These are phyloP conservation scores for Mustela nigripes DNA, from an alignment of 2,113 vertebrate genomes.

Conservation along the genomic window DNA sequence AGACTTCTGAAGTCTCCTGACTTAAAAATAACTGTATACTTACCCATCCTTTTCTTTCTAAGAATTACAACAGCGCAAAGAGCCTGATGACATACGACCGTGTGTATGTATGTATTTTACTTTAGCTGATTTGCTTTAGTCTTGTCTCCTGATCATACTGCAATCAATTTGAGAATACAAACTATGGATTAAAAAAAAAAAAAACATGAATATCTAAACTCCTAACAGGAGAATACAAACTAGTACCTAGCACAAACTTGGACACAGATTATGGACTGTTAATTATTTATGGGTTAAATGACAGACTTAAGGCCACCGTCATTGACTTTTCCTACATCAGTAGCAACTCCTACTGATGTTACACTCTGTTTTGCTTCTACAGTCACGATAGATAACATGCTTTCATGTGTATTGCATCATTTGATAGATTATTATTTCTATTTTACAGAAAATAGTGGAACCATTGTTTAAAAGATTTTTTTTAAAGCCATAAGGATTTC, in stretches of 20 bases:
- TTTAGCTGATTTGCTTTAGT: background rate
- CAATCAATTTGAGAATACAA: background rate
- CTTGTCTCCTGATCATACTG: background rate
- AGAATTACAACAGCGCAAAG: background rate
- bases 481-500: background rate
- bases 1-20: background rate
- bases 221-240: background rate
- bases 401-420: background rate
- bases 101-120: background rate
- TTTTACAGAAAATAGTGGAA: constrained; percentile 26
- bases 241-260: background rate
- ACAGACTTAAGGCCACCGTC: background rate
- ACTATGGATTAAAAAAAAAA: too few species aligned
- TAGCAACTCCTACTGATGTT: background rate
- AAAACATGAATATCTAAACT: too few species aligned
- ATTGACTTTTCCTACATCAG: background rate
- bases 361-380: background rate
- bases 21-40: background rate
- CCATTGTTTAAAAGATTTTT: background rate
- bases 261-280: background rate
- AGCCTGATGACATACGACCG: background rate
- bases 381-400: background rate
- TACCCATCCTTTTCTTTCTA: background rate
- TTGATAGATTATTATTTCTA: background rate
- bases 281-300: background rate